Evolutionary conservation across 2,797 vertebrate species (phyloP), one percentile per base, ranked within the genome.

Genomic region (Buphagus erythrorhynchus): DNA sequence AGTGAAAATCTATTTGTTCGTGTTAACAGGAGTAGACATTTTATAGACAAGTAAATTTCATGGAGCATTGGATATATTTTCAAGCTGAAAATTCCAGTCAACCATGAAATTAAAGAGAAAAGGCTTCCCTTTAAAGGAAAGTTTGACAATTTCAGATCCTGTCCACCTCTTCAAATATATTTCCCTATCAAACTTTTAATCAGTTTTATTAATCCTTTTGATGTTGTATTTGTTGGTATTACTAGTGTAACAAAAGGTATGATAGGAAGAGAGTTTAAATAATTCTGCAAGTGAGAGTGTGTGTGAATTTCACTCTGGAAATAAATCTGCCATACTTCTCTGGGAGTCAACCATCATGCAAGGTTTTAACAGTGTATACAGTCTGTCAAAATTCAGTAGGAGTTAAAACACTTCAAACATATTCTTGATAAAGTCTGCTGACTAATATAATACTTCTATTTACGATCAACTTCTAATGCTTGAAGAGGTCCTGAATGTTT

Each of bases 41-140:
- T 97, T 97, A 97, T 90, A 97, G 97, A 97, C 96, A 98, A 97
- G 83, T 90, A 97, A 86, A 95, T 97, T 97, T 98, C 86, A 96
- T 97, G 72, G 79, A 95, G 82, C 74, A 92, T 26, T 95, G 75
- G 46, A 84, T 96, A 67, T 92, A 97, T 79, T 95, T 97, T 97
- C 76, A 96, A 91, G 82, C 83, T 80, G 88, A 95, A 98, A 96
- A 94, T 96, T 96, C 59, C 69, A 96, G 66, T 94, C 93, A 97
- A 89, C 94, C 94, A 87, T 96, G 85, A 97, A 98, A 98, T 97
- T 97, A 97, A 98, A 96, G 68, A 91, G 63, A 93, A 96, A 92
- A 95, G 51, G 3, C 8, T 61, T 88, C 22, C 28, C 63, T 90
- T 95, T 88, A 73, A 94, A 59, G 28, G 20, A 88, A 95, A 88